Evolutionary conservation across 2,113 vertebrate genomes (phyloP).

Genomic region (Tachysurus vachellii): DNA sequence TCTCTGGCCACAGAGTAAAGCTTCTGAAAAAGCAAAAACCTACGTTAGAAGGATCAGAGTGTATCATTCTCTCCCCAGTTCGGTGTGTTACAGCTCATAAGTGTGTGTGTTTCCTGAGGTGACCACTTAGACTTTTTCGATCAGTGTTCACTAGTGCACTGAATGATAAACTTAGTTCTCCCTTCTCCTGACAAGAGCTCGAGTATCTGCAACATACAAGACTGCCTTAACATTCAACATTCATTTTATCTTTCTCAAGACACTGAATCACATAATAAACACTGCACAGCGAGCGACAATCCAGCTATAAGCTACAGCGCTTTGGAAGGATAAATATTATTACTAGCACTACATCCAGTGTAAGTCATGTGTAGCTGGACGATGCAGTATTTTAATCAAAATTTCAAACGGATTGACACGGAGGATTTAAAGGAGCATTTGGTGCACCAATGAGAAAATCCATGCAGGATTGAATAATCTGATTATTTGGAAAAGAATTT

Average conservation of each 20-base stretch:
- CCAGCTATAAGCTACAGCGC: slow-evolving; percentile 29
- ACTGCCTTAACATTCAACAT: slow-evolving; percentile 42
- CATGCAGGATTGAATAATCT: slow-evolving; percentile 13
- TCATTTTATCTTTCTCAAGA: slow-evolving; percentile 30
- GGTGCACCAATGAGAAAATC: slow-evolving; percentile 33
- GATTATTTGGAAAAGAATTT: background rate
- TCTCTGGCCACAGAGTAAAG: slow-evolving; percentile 8
- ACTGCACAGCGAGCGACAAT: slow-evolving; percentile 41
- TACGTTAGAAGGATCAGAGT: slow-evolving; percentile 18
- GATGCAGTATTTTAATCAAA: slow-evolving; percentile 18
- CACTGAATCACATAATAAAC: background rate
- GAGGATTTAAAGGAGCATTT: slow-evolving; percentile 34
- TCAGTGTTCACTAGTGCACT: slow-evolving; percentile 37
- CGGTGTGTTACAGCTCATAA: slow-evolving; percentile 26
- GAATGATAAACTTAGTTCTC: slow-evolving; percentile 35
- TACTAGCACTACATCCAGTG: slow-evolving; percentile 30
- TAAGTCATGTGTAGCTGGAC: slow-evolving; percentile 30
- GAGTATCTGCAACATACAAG: slow-evolving; percentile 36
- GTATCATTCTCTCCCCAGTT: slow-evolving; percentile 24
- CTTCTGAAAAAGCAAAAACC: slow-evolving; percentile 38
- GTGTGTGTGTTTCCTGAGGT: slow-evolving; percentile 34
- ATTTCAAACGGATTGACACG: slow-evolving; percentile 3
- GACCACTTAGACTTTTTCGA: slow-evolving; percentile 16
- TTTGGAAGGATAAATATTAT: slow-evolving; percentile 38
- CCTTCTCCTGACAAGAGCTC: slow-evolving; percentile 36